Evolutionary conservation across 2,888 invertebrate genomes (phyloP).

Genomic region (Hyppa rectilinea): DNA sequence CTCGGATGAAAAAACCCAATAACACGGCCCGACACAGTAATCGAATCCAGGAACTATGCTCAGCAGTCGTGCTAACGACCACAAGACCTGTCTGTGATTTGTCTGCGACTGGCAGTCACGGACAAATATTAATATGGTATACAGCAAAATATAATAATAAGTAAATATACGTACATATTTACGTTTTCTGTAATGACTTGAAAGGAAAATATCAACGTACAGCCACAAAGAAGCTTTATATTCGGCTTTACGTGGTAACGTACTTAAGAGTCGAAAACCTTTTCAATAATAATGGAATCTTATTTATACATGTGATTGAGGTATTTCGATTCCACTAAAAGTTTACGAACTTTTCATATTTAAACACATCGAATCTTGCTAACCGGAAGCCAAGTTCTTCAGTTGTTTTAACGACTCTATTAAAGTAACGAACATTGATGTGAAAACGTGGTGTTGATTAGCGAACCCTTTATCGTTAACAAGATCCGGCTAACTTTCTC

Average conservation of each 20-base stretch:
- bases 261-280: slow-evolving; percentile 15
- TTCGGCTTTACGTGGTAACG: slow-evolving; percentile 15
- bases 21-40: too few species aligned
- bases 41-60: too few species aligned
- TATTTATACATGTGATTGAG: slow-evolving; percentile 17
- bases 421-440: slow-evolving; percentile 71
- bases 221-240: slow-evolving; percentile 35
- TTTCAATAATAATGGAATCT: slow-evolving; percentile 22
- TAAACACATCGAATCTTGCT: slow-evolving; percentile 43
- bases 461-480: slow-evolving; percentile 88
- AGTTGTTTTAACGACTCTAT: slow-evolving; percentile 68
- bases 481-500: slow-evolving; percentile 89
- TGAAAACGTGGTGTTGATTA: slow-evolving; percentile 81
- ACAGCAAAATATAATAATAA: slow-evolving; percentile 7
- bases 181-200: slow-evolving; percentile 14
- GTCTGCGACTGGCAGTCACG: too few species aligned
- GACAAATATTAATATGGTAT: too few species aligned
- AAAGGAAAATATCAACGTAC: slow-evolving; percentile 19
- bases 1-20: too few species aligned
- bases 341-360: slow-evolving; percentile 42
- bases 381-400: slow-evolving; percentile 52
- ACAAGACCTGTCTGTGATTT: too few species aligned
- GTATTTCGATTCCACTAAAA: slow-evolving; percentile 30
- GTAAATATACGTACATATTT: background rate
- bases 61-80: too few species aligned